Evolutionary conservation across 2,888 invertebrate species (phyloP).

Genomic region (Serrognathus titanus): DNA sequence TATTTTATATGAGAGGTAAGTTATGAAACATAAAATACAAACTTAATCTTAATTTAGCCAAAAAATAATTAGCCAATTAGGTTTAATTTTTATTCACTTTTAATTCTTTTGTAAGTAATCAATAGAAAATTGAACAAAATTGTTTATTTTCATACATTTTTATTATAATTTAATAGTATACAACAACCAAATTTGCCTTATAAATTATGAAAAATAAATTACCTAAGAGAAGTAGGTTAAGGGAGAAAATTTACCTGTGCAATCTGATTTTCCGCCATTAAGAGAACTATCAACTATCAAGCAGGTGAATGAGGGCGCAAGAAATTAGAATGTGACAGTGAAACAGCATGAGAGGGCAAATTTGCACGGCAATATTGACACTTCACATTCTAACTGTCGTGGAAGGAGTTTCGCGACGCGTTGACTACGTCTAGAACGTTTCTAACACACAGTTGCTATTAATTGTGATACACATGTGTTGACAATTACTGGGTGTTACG

Average conservation of each 20-base stretch:
- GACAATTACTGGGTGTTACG: conserved; percentile 28
- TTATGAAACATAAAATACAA: no score
- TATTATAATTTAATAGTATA: no score
- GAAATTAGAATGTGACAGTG: conserved; percentile 40
- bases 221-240: background rate
- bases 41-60: no score
- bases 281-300: conserved; percentile 23
- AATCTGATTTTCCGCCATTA: conserved; percentile 56
- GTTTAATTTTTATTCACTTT: no score
- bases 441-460: background rate
- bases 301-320: conserved; percentile 51
- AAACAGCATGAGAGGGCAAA: conserved; percentile 14
- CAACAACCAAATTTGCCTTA: no score
- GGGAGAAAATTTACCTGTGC: conserved; percentile 51
- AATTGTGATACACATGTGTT: conserved; percentile 12
- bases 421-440: background rate
- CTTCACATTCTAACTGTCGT: conserved; percentile 3
- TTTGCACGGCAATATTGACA: conserved; percentile 1
- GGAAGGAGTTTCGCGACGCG: background rate
- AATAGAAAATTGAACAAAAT: no score
- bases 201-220: no score
- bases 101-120: no score
- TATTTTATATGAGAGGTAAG: no score
- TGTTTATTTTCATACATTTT: no score
- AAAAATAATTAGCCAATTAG: no score